A percentile compares a stretch with the other conserved stretches of the same genome.
phyloP scores from a whole-genome alignment of 2,113 vertebrate genomes.

The Elephas maximus region DNA sequence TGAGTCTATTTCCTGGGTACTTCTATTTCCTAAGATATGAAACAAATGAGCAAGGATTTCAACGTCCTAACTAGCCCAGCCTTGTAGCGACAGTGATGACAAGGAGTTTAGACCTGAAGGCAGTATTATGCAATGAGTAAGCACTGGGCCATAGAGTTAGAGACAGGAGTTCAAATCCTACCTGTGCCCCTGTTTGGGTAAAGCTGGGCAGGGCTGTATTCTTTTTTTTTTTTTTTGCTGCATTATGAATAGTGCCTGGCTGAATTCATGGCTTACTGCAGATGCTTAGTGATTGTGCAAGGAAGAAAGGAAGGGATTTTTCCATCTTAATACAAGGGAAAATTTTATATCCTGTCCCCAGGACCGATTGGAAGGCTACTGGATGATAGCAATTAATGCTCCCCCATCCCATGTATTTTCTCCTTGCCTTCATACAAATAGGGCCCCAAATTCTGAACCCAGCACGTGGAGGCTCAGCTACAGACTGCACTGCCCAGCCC shows the following conservation, averaged over 20 bases:
- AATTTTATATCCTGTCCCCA: background rate
- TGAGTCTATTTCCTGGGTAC: background rate
- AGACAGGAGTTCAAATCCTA: background rate
- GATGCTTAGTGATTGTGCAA: background rate
- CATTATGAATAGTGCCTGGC: background rate
- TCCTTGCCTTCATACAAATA: background rate
- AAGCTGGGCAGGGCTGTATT: rapidly evolving
- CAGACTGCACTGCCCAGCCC: background rate
- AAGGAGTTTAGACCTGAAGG: background rate
- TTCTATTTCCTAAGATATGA: background rate
- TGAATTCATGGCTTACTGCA: background rate
- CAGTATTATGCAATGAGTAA: rapidly evolving
- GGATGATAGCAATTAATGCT: background rate
- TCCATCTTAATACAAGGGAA: background rate
- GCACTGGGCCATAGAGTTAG: background rate
- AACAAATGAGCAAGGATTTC: background rate
- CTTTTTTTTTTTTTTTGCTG: background rate
- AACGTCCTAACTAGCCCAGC: rapidly evolving
- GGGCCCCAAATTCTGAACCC: background rate
- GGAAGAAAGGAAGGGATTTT: background rate
- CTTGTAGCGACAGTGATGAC: rapidly evolving
- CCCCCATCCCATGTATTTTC: too few species aligned
- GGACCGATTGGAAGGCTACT: background rate
- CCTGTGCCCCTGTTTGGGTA: background rate
- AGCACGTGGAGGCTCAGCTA: background rate